Conservation (phyloP, 2,888 invertebrate genomes). For the Folsomia manolachei region DNA sequence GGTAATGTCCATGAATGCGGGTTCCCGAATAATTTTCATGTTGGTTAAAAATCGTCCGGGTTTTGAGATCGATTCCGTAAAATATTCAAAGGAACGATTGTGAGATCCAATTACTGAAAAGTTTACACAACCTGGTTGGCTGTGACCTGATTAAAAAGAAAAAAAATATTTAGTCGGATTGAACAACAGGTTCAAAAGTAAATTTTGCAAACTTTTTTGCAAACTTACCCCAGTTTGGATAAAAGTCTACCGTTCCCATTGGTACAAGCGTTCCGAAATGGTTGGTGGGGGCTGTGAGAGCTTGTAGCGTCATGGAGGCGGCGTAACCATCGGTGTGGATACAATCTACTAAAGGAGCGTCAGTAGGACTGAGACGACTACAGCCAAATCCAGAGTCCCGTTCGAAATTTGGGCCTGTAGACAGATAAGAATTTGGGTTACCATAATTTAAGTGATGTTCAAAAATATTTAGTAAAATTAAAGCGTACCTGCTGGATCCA, state of each 20-base stretch:
- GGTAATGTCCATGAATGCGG: conserved; percentile 37
- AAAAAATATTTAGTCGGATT: no score
- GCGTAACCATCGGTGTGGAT: conserved; percentile 40
- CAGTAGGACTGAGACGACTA: conserved; percentile 23
- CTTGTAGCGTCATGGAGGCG: conserved; percentile 35
- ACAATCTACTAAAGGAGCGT: conserved; percentile 39
- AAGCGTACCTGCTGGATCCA: conserved; percentile 16
- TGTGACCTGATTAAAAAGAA: conserved; percentile 13
- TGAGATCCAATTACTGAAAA: conserved; percentile 40
- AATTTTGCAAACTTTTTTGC: neutral
- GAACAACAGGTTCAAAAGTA: no score
- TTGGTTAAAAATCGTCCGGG: conserved; percentile 32
- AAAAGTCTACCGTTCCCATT: conserved; percentile 37
- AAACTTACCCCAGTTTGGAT: conserved; percentile 35
- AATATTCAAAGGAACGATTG: conserved; percentile 37
- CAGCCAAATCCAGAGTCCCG: conserved; percentile 28
- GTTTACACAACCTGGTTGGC: conserved; percentile 38
- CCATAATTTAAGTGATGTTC: no score
- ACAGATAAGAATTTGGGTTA: conserved; percentile 15
- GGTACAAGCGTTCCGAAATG: conserved; percentile 39
- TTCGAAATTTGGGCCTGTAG: conserved; percentile 39
- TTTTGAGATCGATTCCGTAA: conserved; percentile 32
- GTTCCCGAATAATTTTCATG: conserved; percentile 28
- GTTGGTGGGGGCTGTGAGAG: conserved; percentile 39
- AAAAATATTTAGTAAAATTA: neutral